Conservation (phyloP, 2,888 invertebrate genomes). For the Plebejus anna region DNA sequence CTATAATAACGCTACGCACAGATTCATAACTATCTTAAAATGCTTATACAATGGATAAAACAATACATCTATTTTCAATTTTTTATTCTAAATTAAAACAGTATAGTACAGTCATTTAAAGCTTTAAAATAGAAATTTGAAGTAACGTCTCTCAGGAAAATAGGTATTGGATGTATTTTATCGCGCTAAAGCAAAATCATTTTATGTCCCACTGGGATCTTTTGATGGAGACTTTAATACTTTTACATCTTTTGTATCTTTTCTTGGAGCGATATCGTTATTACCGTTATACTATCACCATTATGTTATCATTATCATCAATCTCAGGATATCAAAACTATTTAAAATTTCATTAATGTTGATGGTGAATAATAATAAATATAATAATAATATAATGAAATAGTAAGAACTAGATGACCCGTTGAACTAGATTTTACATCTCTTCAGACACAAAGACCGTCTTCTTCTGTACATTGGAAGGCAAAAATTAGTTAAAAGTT, state of each 20-base stretch:
- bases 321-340: too few species aligned
- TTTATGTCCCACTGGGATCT: slow-evolving; percentile 25
- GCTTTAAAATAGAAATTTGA: slow-evolving; percentile 11
- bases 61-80: background rate
- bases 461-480: too few species aligned
- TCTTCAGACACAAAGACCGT: too few species aligned
- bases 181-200: slow-evolving; percentile 29
- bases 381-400: too few species aligned
- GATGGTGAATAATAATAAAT: too few species aligned
- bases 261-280: slow-evolving; percentile 1
- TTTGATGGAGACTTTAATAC: slow-evolving; percentile 30
- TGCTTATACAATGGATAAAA: background rate
- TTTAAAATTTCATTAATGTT: too few species aligned
- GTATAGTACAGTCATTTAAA: background rate
- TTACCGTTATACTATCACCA: background rate
- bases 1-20: too few species aligned
- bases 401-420: too few species aligned
- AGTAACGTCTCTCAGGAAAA: slow-evolving; percentile 14
- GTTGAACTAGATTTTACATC: too few species aligned
- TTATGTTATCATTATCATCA: background rate
- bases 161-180: slow-evolving; percentile 23
- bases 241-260: slow-evolving; percentile 22
- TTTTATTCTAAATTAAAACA: background rate
- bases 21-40: background rate
- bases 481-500: too few species aligned